These are phyloP conservation scores for Clarias macrocephalus DNA, from an alignment of 2,113 vertebrate species.

Conservation along the genomic window DNA sequence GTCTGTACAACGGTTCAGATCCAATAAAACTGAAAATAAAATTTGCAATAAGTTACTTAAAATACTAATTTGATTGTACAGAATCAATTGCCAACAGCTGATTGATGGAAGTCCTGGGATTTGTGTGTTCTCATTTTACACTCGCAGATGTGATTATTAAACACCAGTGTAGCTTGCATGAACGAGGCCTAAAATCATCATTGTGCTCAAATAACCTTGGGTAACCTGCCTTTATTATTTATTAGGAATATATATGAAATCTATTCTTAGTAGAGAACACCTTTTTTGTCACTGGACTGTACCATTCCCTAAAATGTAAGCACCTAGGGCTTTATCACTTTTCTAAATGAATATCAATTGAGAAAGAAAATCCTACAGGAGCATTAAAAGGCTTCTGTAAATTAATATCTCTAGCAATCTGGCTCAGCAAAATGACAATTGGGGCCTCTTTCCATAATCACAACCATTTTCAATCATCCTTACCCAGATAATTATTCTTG, in stretches of 20 bases:
- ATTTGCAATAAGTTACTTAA: too few species aligned
- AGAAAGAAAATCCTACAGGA: neutral
- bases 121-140: neutral
- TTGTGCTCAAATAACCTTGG: neutral
- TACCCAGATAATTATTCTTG: conserved; percentile 29
- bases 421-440: conserved; percentile 9
- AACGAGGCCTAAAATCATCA: neutral
- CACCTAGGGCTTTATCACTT: neutral
- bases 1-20: neutral
- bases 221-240: neutral
- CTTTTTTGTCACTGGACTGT: neutral
- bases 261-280: neutral
- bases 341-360: conserved; percentile 40
- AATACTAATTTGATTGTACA: neutral
- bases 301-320: neutral
- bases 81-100: neutral
- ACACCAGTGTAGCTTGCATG: neutral
- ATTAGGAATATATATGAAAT: neutral
- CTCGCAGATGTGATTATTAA: neutral
- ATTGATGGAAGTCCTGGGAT: neutral
- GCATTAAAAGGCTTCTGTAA: conserved; percentile 39
- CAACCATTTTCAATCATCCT: neutral
- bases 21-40: neutral
- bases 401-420: conserved; percentile 46
- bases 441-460: conserved; percentile 18